Percentiles rank a stretch among this genome's conserved stretches.
phyloP scores from a whole-genome alignment of 2,888 invertebrate genomes.

The Idaea aversata region DNA sequence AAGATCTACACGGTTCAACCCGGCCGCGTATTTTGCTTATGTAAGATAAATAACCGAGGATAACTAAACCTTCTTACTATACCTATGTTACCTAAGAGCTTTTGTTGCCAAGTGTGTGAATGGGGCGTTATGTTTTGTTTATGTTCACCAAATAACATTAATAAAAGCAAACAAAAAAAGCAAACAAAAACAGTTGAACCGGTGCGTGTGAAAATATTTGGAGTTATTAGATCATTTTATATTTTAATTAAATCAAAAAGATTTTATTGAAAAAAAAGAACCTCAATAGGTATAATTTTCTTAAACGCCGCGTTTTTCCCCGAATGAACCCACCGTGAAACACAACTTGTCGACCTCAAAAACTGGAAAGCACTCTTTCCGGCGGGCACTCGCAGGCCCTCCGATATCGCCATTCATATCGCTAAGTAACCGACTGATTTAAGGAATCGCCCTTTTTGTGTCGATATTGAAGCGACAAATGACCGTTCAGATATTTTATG shows the following conservation, averaged over 20 bases:
- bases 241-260: too few relatives aligned
- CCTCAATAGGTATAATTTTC: too few relatives aligned
- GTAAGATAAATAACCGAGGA: background rate
- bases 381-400: slow-evolving; percentile 45
- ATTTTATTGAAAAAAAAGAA: too few relatives aligned
- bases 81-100: too few relatives aligned
- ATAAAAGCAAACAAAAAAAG: too few relatives aligned
- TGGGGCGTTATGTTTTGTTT: too few relatives aligned
- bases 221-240: too few relatives aligned
- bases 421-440: slow-evolving; percentile 50
- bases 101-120: too few relatives aligned
- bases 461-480: slow-evolving; percentile 31
- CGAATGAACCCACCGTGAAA: slow-evolving; percentile 14
- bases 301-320: background rate
- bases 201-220: too few relatives aligned
- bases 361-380: slow-evolving; percentile 49
- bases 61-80: too few relatives aligned
- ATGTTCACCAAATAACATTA: too few relatives aligned
- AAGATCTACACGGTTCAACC: background rate
- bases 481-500: slow-evolving; percentile 31
- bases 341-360: slow-evolving; percentile 20
- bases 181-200: too few relatives aligned
- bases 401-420: slow-evolving; percentile 36
- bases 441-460: slow-evolving; percentile 29
- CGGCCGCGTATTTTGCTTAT: background rate